Evolutionary conservation across 2,797 vertebrate species (phyloP), one percentile per base, ranked within the genome.

Genomic region (Urosaurus nigricauda): DNA sequence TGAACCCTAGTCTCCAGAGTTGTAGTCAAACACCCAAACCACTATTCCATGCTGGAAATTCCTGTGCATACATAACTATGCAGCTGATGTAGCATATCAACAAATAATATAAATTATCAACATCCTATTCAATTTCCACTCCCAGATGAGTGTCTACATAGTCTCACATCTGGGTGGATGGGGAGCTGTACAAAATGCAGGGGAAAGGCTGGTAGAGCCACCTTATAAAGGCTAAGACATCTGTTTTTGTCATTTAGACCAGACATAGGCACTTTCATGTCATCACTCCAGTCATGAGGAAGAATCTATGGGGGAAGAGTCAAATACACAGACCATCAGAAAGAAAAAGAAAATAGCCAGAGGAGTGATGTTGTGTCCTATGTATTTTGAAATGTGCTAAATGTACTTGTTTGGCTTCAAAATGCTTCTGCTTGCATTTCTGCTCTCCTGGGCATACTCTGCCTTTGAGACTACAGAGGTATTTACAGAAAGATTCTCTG

Each of bases 401-500:
- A 11, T 75, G 26, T 83, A 47, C 32, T 13, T 63, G n/a, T 26
- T 75, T 60, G 77, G 9, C 24, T 70, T 58, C 35, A 43, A 58
- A 79, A 60, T 79, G 26, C 71, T n/a, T 89, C 19, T 19, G 40
- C 4, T 77, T n/a, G 13, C 79, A 32, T 63, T 79, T 68, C 78
- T 84, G 51, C 37, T 78, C 4, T 65, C 74, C 43, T 29, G 80
- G 35, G 63, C 74, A 70, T 32, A 16, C 9, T 21, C 53, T 77
- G 35, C 58, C 58, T 75, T 53, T 43, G 47, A 70, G 56, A 58
- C 70, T 70, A 40, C 24, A 35, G 70, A 29, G 70, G 56, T 65
- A 73, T 89, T 85, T 80, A 84, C 86, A 77, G 71, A 83, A 78
- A 86, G 47, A 11, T n/a, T 78, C 84, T 86, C 84, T 35, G 56